Evolutionary conservation across 1,140 invertebrate species (phyloP).

Genomic region (Leucophenga varia): DNA sequence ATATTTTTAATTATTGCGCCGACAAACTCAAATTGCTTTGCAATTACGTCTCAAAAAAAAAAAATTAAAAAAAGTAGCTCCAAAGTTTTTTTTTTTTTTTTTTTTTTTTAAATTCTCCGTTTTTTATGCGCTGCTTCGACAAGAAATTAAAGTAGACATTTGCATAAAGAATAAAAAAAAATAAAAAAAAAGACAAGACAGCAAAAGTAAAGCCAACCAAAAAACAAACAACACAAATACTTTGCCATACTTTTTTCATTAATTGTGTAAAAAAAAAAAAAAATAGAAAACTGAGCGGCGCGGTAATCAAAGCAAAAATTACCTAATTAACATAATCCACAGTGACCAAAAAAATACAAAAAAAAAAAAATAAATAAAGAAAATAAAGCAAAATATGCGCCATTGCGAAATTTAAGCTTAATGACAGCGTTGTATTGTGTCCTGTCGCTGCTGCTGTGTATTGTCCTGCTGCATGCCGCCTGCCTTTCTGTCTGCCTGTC

Average conservation of each 20-base stretch:
- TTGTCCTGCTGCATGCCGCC: not conserved
- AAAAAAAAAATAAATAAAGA: too few species aligned
- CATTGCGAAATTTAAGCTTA: too few species aligned
- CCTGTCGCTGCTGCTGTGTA: too few species aligned
- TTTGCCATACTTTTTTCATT: too few species aligned
- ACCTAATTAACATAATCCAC: slow-evolving; percentile 55
- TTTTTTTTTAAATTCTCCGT: too few species aligned
- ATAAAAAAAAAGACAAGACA: not conserved
- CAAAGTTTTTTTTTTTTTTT: too few species aligned
- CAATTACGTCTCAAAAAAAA: slow-evolving; percentile 13
- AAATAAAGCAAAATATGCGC: too few species aligned
- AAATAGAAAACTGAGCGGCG: slow-evolving; percentile 20
- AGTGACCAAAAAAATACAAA: too few species aligned
- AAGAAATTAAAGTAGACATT: slow-evolving; percentile 19
- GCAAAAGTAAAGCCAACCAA: too few species aligned
- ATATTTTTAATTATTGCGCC: slow-evolving; percentile 6
- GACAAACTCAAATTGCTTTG: slow-evolving; percentile 20
- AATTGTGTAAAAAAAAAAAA: slow-evolving; percentile 4
- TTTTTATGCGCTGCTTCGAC: too few species aligned
- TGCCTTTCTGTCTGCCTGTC: slow-evolving; percentile 18
- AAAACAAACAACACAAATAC: too few species aligned
- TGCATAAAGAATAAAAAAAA: not conserved
- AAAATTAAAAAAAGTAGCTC: not conserved
- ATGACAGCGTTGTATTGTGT: slow-evolving; percentile 12
- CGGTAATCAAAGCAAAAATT: slow-evolving; percentile 55